Evolutionary conservation across 2,888 invertebrate species (phyloP), one percentile per base, ranked within the genome.

Genomic region (Acleris cristana): DNA sequence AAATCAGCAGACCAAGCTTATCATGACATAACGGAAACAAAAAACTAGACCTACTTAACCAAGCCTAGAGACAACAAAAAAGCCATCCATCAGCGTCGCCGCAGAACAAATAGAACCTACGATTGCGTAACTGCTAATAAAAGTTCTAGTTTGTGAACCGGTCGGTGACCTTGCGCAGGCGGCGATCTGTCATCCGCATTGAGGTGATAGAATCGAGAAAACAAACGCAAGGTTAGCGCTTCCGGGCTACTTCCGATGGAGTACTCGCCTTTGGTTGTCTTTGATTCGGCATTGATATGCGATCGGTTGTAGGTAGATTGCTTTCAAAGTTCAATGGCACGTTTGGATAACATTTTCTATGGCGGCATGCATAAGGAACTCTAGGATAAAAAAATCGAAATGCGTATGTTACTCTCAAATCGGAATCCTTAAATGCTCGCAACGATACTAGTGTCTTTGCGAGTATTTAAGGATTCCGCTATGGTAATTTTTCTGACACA

Each of bases 141-240:
- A 78, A 82, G 82, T 75, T 83, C 83, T 71, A 84, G 74, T 80
- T 85, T 80, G 76, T 64, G 72, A 85, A 86, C 88, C 84, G 84
- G 88, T 87, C 72, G 69, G 21, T 76, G 85, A 87, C 90, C 90
- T 89, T 89, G 86, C 76, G 68, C 72, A 58, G 80, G 80, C 78
- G 82, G 81, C 79, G 70, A 78, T 77, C 77, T 85, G 82, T 83
- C 83, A 85, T 83, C 79, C 81, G 78, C 78, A 79, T 82, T 80
- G 73, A 75, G 75, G 76, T 51, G 70, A 70, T 72, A 71, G 66
- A 58, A 76, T 73, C 72, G 72, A 73, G 74, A 71, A 71, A 72
- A 71, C 51, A 65, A 51, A 56, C 54, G 40, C 64, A 64, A 67
- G 63, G 64, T 67, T 59, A 58, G 26, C 23, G 34, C 58, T 67